Conservation (phyloP, 2,113 vertebrate genomes). For the Podarcis muralis region DNA sequence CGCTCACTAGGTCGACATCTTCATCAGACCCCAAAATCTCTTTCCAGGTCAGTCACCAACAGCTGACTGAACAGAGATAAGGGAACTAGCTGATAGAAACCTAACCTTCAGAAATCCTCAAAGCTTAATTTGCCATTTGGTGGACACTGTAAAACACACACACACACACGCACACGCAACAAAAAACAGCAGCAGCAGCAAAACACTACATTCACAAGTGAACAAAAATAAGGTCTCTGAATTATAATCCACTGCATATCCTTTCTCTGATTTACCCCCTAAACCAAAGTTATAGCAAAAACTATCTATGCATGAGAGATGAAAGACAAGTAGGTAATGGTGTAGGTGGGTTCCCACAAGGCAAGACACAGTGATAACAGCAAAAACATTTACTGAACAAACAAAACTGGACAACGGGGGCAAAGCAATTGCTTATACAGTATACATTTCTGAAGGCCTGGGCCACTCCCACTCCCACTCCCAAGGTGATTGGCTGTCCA, state of each 20-base stretch:
- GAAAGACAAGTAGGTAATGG: not conserved
- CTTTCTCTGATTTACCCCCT: too few species aligned
- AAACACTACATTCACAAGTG: not conserved
- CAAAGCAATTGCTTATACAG: too few species aligned
- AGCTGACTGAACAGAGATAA: not conserved
- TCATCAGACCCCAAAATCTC: too few species aligned
- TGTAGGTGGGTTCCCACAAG: not conserved
- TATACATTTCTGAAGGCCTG: too few species aligned
- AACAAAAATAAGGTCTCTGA: not conserved
- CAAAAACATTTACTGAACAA: too few species aligned
- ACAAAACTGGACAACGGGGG: too few species aligned
- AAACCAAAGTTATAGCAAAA: not conserved
- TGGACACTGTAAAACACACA: not conserved
- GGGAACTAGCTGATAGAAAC: not conserved
- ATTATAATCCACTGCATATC: not conserved
- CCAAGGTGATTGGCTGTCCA: too few species aligned
- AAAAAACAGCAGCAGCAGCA: not conserved
- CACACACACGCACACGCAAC: too few species aligned
- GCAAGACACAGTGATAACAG: too few species aligned
- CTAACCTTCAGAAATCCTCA: not conserved
- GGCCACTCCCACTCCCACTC: too few species aligned
- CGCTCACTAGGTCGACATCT: too few species aligned
- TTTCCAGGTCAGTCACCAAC: too few species aligned
- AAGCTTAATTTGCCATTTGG: constrained; percentile 12
- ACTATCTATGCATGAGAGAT: not conserved